These are phyloP conservation scores for Philotrypesis tridentata DNA, from an alignment of 1,140 invertebrate species.

Conservation along the genomic window DNA sequence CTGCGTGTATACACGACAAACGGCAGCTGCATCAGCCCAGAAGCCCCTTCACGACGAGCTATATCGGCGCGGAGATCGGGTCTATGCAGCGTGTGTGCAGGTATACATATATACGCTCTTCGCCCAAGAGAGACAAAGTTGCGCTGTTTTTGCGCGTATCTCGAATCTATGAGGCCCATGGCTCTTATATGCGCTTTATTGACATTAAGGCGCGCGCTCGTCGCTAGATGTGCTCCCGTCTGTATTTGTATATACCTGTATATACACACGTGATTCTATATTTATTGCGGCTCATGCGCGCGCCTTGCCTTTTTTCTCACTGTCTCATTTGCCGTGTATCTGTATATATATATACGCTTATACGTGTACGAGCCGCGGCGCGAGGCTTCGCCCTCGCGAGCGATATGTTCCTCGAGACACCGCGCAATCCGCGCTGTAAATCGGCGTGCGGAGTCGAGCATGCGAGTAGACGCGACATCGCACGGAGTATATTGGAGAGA, in stretches of 20 bases:
- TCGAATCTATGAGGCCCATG: not conserved
- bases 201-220: constrained; percentile 34
- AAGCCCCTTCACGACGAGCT: not conserved
- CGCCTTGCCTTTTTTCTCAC: not conserved
- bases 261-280: not conserved
- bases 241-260: not conserved
- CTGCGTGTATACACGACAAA: not conserved
- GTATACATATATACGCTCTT: too few species aligned
- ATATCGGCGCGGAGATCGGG: not conserved
- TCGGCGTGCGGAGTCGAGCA: too few species aligned
- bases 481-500: not conserved
- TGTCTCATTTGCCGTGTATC: not conserved
- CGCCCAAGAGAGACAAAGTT: not conserved
- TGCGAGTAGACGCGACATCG: not conserved
- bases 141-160: constrained; percentile 23
- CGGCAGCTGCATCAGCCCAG: not conserved
- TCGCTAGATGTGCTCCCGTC: too few species aligned
- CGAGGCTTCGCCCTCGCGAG: too few species aligned
- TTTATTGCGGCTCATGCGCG: constrained; percentile 7
- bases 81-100: not conserved
- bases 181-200: constrained; percentile 24
- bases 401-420: too few species aligned
- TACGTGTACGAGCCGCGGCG: not conserved
- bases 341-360: not conserved
- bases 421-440: too few species aligned